Evolutionary conservation across 2,888 invertebrate species (phyloP), one percentile per base, ranked within the genome.

Genomic region (Andrena trimmerana): DNA sequence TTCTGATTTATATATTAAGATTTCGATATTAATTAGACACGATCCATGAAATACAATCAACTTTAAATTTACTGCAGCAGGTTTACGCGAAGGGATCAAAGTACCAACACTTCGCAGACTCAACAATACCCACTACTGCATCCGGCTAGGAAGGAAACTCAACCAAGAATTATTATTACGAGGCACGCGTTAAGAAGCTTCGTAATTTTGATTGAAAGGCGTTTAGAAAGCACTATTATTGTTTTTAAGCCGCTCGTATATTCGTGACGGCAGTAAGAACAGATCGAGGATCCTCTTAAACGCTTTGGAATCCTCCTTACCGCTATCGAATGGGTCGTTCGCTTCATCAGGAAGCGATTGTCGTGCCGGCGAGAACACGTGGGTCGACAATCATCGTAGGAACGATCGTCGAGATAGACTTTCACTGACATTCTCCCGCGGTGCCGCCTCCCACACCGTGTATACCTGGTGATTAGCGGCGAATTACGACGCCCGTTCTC

Each of bases 351-450:
- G 88, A 88, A 89, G 81, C 85, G 87, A 89, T 88, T 88, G 88
- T 90, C 85, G 86, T 86, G 72, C 81, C 76, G 67, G 83, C 83
- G 80, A 36, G 83, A 68, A 78, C 68, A 85, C 86, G 90, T 89
- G 86, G 89, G 89, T 79, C 82, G 88, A 83, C 80, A 79, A 84
- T 86, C 86, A 81, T 88, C 86, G 89, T 89, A 89, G 86, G 89
- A 82, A 84, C 88, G 83, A 88, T 86, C 84, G 89, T 52, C 83
- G 87, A 86, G 84, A 88, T 87, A 86, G 87, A 91, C 90, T 90
- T 89, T 89, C 90, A 91, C 90, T 87, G 88, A 88, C 90, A 91
- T 91, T 90, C 90, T 90, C 89, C 83, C 78, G 84, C 84, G 85
- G 78, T 86, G 86, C 81, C 76, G 76, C 86, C 91, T 85, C 90